phyloP scores from a whole-genome alignment of 1,140 invertebrate genomes.

The Brachionus paranguensis region DNA sequence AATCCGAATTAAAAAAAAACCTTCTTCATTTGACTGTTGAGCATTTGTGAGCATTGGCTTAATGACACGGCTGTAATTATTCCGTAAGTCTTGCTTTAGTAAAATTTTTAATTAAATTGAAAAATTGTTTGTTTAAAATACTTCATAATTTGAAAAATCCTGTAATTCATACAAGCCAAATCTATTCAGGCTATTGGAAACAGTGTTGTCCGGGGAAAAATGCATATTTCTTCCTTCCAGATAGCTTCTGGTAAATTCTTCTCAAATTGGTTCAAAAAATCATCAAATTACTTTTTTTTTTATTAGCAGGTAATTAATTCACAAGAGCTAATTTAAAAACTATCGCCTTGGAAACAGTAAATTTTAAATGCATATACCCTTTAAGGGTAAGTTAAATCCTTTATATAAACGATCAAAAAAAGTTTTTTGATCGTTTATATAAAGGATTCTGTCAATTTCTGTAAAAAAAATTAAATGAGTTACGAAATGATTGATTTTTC shows the following conservation, averaged over 20 bases:
- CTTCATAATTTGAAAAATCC: background rate
- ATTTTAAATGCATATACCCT: background rate
- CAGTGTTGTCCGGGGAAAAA: background rate
- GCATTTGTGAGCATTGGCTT: background rate
- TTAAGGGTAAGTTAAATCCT: background rate
- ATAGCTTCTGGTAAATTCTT: background rate
- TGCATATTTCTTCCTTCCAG: background rate
- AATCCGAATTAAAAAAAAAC: background rate
- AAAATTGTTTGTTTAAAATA: background rate
- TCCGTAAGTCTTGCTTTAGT: background rate
- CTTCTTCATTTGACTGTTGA: background rate
- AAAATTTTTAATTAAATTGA: background rate
- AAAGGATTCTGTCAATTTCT: no score
- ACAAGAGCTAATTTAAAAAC: background rate
- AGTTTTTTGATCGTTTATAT: background rate
- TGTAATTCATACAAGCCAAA: conserved; percentile 19
- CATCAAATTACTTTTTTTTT: background rate
- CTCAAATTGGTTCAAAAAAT: background rate
- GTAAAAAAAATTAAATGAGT: no score
- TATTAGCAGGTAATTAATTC: conserved; percentile 9
- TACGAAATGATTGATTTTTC: no score
- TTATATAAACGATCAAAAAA: background rate
- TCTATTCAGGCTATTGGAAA: conserved; percentile 12
- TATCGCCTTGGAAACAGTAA: background rate
- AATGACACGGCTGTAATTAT: background rate